phyloP scores from a whole-genome alignment of 1,140 invertebrate species.

The Babylonia areolata region DNA sequence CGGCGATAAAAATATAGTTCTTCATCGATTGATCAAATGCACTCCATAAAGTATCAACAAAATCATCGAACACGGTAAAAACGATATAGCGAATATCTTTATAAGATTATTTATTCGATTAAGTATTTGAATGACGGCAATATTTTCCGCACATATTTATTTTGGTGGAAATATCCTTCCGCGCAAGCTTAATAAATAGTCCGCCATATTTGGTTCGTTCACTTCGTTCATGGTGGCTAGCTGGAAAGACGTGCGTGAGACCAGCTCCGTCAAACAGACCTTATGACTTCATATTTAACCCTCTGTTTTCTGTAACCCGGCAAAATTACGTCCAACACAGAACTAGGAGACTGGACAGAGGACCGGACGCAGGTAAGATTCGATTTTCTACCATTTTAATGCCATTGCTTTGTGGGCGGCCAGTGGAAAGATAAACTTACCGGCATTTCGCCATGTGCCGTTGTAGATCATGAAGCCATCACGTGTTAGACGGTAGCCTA shows the following conservation, averaged over 20 bases:
- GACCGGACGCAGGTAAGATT: conserved; percentile 58
- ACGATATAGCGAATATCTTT: too few relatives aligned
- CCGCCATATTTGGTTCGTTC: conserved; percentile 39
- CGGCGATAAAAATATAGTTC: neutral
- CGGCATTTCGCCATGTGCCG: conserved; percentile 3
- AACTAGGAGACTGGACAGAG: conserved; percentile 60
- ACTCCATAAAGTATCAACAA: neutral
- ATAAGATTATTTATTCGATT: neutral
- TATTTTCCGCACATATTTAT: neutral
- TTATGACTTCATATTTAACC: conserved; percentile 43
- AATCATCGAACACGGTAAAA: neutral
- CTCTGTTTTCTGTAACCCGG: conserved; percentile 48
- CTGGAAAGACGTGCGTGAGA: neutral
- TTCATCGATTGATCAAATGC: neutral
- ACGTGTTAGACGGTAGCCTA: too few relatives aligned
- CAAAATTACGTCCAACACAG: conserved; percentile 67
- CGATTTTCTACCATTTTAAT: too few relatives aligned
- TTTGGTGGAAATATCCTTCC: conserved; percentile 10
- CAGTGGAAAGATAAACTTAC: neutral
- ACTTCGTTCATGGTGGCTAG: conserved; percentile 31
- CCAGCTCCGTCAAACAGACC: neutral
- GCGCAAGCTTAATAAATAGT: conserved; percentile 19
- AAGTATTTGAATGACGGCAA: too few relatives aligned
- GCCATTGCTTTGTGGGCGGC: conserved; percentile 1
- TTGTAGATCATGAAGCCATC: conserved; percentile 6